Base-by-base conservation (phyloP, 2,888 invertebrate genomes). In the Platycheirus albimanus region DNA sequence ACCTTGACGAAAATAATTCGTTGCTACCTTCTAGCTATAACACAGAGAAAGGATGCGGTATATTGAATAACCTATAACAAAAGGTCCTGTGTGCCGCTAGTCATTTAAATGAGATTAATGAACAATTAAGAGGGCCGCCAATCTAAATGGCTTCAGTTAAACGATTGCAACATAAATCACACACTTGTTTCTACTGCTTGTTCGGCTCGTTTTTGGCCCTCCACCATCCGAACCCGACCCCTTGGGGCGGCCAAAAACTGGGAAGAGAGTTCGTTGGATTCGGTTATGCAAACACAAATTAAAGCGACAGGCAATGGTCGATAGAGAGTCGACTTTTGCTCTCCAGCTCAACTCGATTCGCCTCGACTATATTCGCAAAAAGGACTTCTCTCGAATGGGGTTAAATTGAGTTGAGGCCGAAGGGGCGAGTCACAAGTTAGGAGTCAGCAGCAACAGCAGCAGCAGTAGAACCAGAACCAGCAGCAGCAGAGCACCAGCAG, bases 81-180 rank as follows among this genome's bases (percentile, higher is more conserved):
- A 61, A 61, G 61, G 61, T 45, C 45, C 61, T 52, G 20, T 56
- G 56, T 72, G 72, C 67, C 67, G 83, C 72, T 83, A 83, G 78
- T 74, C 83, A 83, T 78, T 74, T 83, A 78, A 74, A 83, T 69
- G 78, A 83, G 78, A 83, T 83, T 83, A 83, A 83, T 83, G 83
- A 83, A 78, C 83, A 83, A 83, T 83, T 83, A 83, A 72, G 63
- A 78, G 67, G 63, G 58, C 69, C 77, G 69, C 72, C 72, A 56
- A 69, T 75, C 75, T 75, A 75, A 80, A 83, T 71, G 77, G 72
- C 72, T 83, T 78, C 83, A 83, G 77, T 69, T 78, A 78, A 78
- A 45, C 83, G 83, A 67, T 63, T 72, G 56, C 72, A 72, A 78
- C 78, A 83, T 83, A 83, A 83, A 83, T 83, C 83, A 83, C 78